Percentiles rank a stretch among this genome's conserved stretches.
phyloP scores from a whole-genome alignment of 2,888 invertebrate genomes.

The Cheilosia vernalis region DNA sequence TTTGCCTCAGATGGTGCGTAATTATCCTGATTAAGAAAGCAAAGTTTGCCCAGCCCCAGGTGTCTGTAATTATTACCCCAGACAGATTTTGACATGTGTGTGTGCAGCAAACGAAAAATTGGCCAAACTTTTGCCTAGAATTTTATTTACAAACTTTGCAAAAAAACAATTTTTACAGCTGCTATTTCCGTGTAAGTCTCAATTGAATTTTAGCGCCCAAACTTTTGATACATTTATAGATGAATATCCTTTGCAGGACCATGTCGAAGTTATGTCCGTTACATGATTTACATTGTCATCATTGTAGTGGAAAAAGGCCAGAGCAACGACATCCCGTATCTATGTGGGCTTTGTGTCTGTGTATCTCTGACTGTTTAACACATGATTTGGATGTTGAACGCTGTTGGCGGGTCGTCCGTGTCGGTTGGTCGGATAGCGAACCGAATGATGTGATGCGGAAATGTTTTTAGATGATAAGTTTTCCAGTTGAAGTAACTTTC shows the following conservation, averaged over 20 bases:
- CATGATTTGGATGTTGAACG: constrained; percentile 45
- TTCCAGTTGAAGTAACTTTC: constrained; percentile 48
- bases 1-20: not conserved
- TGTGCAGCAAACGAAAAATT: too few species aligned
- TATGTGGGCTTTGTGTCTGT: constrained; percentile 15
- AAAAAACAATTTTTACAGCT: not conserved
- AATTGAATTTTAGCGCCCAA: not conserved
- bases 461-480: constrained; percentile 57
- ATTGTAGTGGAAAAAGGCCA: not conserved
- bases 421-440: not conserved
- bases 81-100: too few species aligned
- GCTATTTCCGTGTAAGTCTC: not conserved
- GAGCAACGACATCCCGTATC: constrained; percentile 30
- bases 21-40: not conserved
- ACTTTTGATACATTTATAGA: constrained; percentile 6
- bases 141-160: not conserved
- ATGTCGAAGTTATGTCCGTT: not conserved
- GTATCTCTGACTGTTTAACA: constrained; percentile 36
- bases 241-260: constrained; percentile 2
- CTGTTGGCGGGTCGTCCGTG: too few species aligned
- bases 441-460: constrained; percentile 53
- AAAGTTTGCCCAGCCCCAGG: too few species aligned
- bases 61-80: too few species aligned
- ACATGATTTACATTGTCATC: not conserved
- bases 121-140: too few species aligned